Evolutionary conservation across 2,113 vertebrate genomes (phyloP).

Genomic region (Phasianus colchicus): DNA sequence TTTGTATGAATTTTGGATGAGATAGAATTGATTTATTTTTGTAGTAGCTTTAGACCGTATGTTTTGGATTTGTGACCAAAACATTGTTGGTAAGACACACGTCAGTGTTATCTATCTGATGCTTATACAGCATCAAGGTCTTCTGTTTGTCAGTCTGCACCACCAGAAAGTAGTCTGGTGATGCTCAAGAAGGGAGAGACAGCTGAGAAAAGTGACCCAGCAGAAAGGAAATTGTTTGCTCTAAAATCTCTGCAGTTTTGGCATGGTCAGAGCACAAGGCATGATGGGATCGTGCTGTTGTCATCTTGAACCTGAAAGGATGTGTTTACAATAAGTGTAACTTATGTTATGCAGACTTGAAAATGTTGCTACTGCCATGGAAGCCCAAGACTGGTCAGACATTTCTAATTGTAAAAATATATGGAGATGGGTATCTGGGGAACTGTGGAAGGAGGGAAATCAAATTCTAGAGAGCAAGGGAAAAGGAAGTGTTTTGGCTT

Average conservation of each 20-base stretch:
- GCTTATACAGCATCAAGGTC: not conserved
- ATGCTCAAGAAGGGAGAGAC: not conserved
- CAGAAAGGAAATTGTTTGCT: not conserved
- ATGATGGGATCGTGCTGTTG: not conserved
- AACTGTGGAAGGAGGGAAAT: not conserved
- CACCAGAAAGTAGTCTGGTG: not conserved
- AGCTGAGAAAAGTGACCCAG: not conserved
- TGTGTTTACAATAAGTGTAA: not conserved
- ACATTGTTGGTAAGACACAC: not conserved
- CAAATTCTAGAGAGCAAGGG: not conserved
- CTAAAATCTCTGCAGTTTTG: not conserved
- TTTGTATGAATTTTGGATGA: not conserved
- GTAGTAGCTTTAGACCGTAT: not conserved
- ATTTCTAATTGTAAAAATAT: slow-evolving; percentile 12
- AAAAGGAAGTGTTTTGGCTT: not conserved
- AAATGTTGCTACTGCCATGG: slow-evolving; percentile 21
- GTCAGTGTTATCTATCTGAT: not conserved
- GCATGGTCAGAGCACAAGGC: not conserved
- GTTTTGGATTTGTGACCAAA: not conserved
- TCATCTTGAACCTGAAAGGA: not conserved
- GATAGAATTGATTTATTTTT: not conserved
- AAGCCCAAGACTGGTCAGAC: slow-evolving; percentile 15
- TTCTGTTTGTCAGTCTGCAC: not conserved
- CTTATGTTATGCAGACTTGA: not conserved
- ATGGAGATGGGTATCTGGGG: not conserved